Conservation (phyloP, 2,888 invertebrate species). For the Rhaphigaster nebulosa region DNA sequence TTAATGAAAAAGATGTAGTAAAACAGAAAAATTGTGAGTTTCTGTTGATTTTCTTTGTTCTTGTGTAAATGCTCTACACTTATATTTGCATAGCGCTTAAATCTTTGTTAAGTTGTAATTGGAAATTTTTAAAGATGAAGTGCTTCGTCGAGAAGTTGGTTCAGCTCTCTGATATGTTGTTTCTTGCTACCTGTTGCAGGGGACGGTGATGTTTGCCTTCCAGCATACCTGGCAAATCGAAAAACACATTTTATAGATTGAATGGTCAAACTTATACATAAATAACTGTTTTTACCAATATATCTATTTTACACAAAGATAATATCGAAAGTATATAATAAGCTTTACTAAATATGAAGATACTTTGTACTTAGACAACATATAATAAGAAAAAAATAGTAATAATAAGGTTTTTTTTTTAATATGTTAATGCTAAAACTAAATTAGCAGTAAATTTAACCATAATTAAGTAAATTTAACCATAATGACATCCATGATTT, state of each 20-base stretch:
- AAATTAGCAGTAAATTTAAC: too few relatives aligned
- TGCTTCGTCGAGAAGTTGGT: constrained; percentile 78
- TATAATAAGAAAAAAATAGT: too few relatives aligned
- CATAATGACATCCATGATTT: too few relatives aligned
- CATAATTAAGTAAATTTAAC: too few relatives aligned
- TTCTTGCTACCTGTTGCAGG: constrained; percentile 99
- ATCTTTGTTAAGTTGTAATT: background rate
- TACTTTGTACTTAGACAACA: background rate
- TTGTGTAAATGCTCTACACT: background rate
- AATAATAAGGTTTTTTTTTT: too few relatives aligned
- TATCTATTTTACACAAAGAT: background rate
- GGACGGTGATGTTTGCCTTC: constrained; percentile 92
- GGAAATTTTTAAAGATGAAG: background rate
- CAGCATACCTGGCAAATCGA: constrained; percentile 84
- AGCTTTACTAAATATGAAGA: background rate
- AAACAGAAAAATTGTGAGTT: background rate
- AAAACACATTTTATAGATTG: constrained; percentile 50
- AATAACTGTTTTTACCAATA: background rate
- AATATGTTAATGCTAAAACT: too few relatives aligned
- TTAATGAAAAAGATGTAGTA: background rate
- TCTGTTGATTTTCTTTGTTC: background rate
- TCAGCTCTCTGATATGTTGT: constrained; percentile 88
- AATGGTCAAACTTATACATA: background rate
- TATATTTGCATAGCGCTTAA: background rate
- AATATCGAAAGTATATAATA: background rate